Evolutionary conservation across 2,797 vertebrate species (phyloP).

Genomic region (Tiaroga cobitis): DNA sequence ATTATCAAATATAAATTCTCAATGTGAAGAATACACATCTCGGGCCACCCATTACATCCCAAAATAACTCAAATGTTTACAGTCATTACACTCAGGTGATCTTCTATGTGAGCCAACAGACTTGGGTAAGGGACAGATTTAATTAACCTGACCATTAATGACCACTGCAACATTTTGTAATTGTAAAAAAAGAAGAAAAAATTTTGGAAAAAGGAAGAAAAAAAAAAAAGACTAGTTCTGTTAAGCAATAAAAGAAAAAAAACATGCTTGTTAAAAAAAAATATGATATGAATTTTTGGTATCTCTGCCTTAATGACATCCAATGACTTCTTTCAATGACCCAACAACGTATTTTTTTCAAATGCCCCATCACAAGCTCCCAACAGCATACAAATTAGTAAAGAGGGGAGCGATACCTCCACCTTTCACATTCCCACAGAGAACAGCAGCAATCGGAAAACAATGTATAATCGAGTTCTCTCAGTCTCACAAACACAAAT

Average conservation of each 20-base stretch:
- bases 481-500: neutral
- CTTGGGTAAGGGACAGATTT: neutral
- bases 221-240: neutral
- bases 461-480: neutral
- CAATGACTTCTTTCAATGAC: constrained; percentile 5
- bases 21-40: constrained; percentile 12
- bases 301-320: constrained; percentile 27
- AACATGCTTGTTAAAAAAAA: neutral
- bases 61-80: neutral
- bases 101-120: neutral
- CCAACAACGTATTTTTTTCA: neutral
- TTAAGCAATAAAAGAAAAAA: neutral
- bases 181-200: neutral
- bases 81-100: neutral
- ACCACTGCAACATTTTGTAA: neutral
- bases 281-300: constrained; percentile 30
- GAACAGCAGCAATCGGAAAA: constrained; percentile 33
- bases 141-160: neutral
- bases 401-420: neutral
- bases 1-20: constrained; percentile 42
- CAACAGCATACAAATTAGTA: neutral
- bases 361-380: neutral
- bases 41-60: neutral
- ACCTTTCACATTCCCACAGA: neutral
- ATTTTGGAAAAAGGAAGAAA: too few species aligned